Evolutionary conservation across 2,888 invertebrate genomes (phyloP).

Genomic region (Synanthedon vespiformis): DNA sequence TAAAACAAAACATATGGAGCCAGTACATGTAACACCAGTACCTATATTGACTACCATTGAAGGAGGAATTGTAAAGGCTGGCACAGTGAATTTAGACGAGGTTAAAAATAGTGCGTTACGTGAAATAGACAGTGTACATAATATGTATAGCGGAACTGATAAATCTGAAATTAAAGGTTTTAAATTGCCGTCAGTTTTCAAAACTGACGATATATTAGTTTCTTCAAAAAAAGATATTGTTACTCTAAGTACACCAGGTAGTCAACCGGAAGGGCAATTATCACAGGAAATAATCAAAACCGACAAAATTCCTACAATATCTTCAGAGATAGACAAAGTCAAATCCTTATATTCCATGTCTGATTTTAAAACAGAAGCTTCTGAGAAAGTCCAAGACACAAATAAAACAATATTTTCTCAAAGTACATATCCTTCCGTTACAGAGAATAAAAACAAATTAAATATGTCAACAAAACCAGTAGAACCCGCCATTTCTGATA

Average conservation of each 20-base stretch:
- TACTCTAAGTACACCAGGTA: neutral
- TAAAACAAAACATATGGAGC: conserved; percentile 46
- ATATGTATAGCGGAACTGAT: too few relatives aligned
- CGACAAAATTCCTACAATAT: neutral
- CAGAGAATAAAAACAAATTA: neutral
- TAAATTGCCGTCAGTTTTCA: too few relatives aligned
- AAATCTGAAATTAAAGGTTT: too few relatives aligned
- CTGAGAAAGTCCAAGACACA: neutral
- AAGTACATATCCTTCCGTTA: neutral
- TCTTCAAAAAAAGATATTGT: neutral
- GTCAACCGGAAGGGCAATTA: neutral
- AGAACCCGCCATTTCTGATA: neutral
- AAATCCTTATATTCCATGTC: neutral
- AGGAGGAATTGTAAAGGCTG: conserved; percentile 29
- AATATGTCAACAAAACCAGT: neutral
- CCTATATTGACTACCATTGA: conserved; percentile 55
- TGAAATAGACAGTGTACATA: neutral
- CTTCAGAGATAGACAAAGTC: neutral
- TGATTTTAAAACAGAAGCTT: neutral
- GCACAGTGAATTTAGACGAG: conserved; percentile 5
- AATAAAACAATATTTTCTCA: neutral
- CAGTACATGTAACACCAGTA: conserved; percentile 44
- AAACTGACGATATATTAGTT: neutral
- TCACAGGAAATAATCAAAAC: neutral
- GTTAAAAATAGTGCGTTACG: neutral